Evolutionary conservation across 2,113 vertebrate genomes (phyloP).

Genomic region (Motacilla alba): DNA sequence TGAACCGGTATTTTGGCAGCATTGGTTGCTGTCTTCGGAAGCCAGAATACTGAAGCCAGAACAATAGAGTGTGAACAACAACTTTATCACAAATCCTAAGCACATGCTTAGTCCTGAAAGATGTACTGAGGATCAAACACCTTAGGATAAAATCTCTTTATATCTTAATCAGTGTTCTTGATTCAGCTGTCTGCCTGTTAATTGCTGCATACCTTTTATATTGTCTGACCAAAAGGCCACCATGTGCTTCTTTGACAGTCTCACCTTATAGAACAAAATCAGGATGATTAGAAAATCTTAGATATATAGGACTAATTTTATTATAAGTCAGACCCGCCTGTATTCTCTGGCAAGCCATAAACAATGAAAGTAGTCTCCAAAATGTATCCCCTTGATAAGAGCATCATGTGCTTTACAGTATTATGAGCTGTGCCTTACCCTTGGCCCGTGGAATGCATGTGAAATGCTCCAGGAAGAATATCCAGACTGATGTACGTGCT

Average conservation of each 20-base stretch:
- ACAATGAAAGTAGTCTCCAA: not conserved
- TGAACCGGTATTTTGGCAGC: not conserved
- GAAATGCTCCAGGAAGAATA: conserved; percentile 12
- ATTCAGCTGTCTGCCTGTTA: conserved; percentile 1
- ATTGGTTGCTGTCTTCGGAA: not conserved
- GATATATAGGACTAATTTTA: not conserved
- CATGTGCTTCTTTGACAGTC: not conserved
- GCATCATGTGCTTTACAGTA: not conserved
- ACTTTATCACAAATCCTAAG: not conserved
- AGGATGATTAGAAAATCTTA: not conserved
- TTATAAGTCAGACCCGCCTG: not conserved
- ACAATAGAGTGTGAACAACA: not conserved
- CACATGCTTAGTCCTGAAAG: not conserved
- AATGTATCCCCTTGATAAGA: not conserved
- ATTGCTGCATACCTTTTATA: not conserved
- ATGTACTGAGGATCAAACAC: not conserved
- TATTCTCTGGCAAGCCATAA: not conserved
- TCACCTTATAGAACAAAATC: not conserved
- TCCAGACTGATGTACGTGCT: not conserved
- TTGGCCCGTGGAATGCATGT: not conserved
- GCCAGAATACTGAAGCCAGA: not conserved
- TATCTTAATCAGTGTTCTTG: not conserved
- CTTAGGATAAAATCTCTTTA: conserved; percentile 9
- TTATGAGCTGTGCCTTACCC: conserved; percentile 22
- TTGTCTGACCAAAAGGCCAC: not conserved